Percentiles rank a stretch among this genome's conserved stretches.
These are phyloP conservation scores for Pholis gunnellus DNA, from an alignment of 2,113 vertebrate species.

Conservation along the genomic window DNA sequence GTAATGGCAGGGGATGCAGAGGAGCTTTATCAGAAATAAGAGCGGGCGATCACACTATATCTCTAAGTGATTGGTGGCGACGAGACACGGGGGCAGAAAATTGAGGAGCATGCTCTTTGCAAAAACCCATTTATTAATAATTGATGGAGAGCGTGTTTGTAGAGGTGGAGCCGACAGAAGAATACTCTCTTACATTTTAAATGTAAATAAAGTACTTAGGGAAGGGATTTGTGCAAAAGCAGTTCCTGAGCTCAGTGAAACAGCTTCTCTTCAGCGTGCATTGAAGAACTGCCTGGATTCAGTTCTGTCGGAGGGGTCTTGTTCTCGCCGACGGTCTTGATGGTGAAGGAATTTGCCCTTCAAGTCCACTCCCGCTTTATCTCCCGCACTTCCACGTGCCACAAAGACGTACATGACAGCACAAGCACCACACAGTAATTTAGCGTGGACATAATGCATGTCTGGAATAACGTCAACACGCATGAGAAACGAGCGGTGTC, in stretches of 20 bases:
- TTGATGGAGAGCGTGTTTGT: slow-evolving; percentile 50
- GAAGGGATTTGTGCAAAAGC: slow-evolving; percentile 18
- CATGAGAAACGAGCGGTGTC: slow-evolving; percentile 28
- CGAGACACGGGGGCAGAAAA: slow-evolving; percentile 40
- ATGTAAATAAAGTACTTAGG: slow-evolving; percentile 36
- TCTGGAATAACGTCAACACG: slow-evolving; percentile 12
- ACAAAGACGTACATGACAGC: background rate
- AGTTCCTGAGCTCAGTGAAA: slow-evolving; percentile 9
- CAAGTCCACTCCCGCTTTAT: slow-evolving; percentile 33
- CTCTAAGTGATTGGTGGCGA: slow-evolving; percentile 46
- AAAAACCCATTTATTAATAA: slow-evolving; percentile 67
- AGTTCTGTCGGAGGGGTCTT: background rate
- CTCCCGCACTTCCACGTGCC: background rate
- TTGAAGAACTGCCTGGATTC: slow-evolving; percentile 1
- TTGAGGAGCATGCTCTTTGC: slow-evolving; percentile 41
- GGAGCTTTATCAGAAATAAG: slow-evolving; percentile 57
- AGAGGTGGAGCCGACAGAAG: slow-evolving; percentile 32
- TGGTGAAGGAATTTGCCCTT: slow-evolving; percentile 37
- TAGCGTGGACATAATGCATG: slow-evolving; percentile 44
- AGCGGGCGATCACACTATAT: slow-evolving; percentile 30
- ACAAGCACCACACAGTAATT: slow-evolving; percentile 13
- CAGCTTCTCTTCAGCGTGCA: background rate
- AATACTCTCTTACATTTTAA: slow-evolving; percentile 21
- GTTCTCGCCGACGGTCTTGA: slow-evolving; percentile 13
- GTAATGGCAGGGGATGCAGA: slow-evolving; percentile 22